Evolutionary conservation across 2,113 vertebrate species (phyloP), one percentile per base, ranked within the genome.

Genomic region (Gulo gulo): DNA sequence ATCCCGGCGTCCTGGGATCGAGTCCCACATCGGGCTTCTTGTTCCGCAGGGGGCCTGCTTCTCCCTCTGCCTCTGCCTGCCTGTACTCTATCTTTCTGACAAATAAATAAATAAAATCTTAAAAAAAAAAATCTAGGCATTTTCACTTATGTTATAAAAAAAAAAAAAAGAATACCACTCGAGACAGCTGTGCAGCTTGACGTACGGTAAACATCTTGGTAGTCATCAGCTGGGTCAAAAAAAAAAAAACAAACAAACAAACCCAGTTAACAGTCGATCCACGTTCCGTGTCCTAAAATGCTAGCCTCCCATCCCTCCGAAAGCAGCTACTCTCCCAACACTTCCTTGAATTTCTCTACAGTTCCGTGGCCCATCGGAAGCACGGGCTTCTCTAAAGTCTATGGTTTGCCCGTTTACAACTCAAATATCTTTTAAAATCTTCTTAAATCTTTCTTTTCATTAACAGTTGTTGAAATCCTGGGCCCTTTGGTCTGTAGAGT

Each of bases 281-380:
- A 0, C 7, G 2, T 34, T 23, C 29, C 12, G 1, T 6, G 12
- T 71, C 73, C 45, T 52, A 8, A 90, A 23, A 26, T 13, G 3
- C 3, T 52, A 65, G 23, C 9, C 29, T 50, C 11, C 29, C 13
- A 4, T 59, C 10, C 31, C 23, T 93, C 73, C 3, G 1, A n/a
- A 57, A 57, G 26, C 11, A 21, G 7, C 45, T 14, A 0, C 39
- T n/a, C 0, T 67, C 65, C 47, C 50, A 2, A n/a, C 2, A 4
- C 15, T 65, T 34, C 24, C 67, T 94, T 34, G 18, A 7, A 14
- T 59, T 92, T 87, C 87, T 63, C 52, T 15, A 15, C 61, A 4
- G 10, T 81, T 47, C 42, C 16, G 0, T 95, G 20, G 23, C 11
- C 29, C 50, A 4, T 7, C 1, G 16, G 52, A 55, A 55, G 52